Base-by-base conservation (phyloP, 2,888 invertebrate genomes). In the Xanthia icteritia region DNA sequence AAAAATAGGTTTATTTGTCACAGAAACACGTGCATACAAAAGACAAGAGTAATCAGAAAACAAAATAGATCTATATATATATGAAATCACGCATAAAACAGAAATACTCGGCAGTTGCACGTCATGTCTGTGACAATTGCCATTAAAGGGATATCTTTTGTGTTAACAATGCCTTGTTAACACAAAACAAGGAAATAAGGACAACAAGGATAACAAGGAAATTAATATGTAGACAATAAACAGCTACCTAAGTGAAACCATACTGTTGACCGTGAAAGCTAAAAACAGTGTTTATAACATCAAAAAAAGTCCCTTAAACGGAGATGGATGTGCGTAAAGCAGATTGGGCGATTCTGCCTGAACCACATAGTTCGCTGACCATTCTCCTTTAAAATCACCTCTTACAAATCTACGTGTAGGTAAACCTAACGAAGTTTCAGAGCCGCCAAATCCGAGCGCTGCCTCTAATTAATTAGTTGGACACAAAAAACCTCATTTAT, bases 401-500 rank as follows among this genome's bases (percentile, higher is more conserved):
- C 48, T 63, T 13, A 17, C 0, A 61, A 61, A 56, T n/a, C 15
- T 5, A 45, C 23, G 8, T 58, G 36, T 27, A 63, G 23, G 36
- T 64, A 48, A 8, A 11, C 20, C 36, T 13, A 66, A 45, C 51
- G 1, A n/a, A 61, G 36, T 66, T 79, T 78, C 64, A 67, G 45
- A 76, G 64, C 64, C 67, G 45, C 75, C 70, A 73, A 67, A 76
- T 79, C 68, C 58, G 17, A 67, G 54, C 65, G 68, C 51, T 68
- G 36, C 72, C 39, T 73, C 54, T 74, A 79, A 81, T 88, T 88
- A 86, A 88, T 87, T 86, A 80, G 72, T 73, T 66, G 67, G 48
- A 64, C 71, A 76, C 72, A 83, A 84, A 86, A 86, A 82, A 64
- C 20, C 72, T 81, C 82, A 86, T 89, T 88, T 77, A 87, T 89